Conservation (phyloP, 2,888 invertebrate species). For the Trichogramma dendrolimi region DNA sequence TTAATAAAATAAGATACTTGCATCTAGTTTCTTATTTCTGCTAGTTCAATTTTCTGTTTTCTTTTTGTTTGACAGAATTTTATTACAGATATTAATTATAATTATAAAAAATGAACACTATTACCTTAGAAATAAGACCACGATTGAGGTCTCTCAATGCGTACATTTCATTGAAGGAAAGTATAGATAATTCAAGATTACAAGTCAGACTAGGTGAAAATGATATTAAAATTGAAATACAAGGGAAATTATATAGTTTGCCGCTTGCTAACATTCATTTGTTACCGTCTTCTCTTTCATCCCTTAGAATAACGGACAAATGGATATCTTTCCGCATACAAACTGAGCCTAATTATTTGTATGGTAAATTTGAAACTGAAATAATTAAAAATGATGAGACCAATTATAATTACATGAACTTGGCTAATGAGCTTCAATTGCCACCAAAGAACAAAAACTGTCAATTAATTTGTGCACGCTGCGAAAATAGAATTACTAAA, state of each 20-base stretch:
- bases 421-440: slow-evolving; percentile 26
- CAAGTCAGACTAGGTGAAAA: slow-evolving; percentile 40
- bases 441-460: slow-evolving; percentile 32
- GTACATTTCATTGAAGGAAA: slow-evolving; percentile 38
- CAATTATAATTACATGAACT: slow-evolving; percentile 14
- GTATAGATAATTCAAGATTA: slow-evolving; percentile 31
- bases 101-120: slow-evolving; percentile 24
- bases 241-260: slow-evolving; percentile 33
- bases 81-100: not conserved
- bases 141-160: slow-evolving; percentile 44
- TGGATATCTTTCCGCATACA: slow-evolving; percentile 48
- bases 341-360: slow-evolving; percentile 39
- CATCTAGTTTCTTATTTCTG: not conserved
- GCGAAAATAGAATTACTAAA: slow-evolving; percentile 41
- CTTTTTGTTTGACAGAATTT: slow-evolving; percentile 11
- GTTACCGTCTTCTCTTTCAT: slow-evolving; percentile 43
- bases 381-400: slow-evolving; percentile 32
- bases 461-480: slow-evolving; percentile 39
- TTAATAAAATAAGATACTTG: not conserved
- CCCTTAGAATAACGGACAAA: slow-evolving; percentile 37
- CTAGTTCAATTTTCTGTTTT: not conserved
- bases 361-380: slow-evolving; percentile 44
- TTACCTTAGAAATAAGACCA: slow-evolving; percentile 46
- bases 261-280: slow-evolving; percentile 37
- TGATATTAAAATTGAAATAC: slow-evolving; percentile 36